Base-by-base conservation (phyloP, 2,888 invertebrate species). In the Lysandra coridon region DNA sequence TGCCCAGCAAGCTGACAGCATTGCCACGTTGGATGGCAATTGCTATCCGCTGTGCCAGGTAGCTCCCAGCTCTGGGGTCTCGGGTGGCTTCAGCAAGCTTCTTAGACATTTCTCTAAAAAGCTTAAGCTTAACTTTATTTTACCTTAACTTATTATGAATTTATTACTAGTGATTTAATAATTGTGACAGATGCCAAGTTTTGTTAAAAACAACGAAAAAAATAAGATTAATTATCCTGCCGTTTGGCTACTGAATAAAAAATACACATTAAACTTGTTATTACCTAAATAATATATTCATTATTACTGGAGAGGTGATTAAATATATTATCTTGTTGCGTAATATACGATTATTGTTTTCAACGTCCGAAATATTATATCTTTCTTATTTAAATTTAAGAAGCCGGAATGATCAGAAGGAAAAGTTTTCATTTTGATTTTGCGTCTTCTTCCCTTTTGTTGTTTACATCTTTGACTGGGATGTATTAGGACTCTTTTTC, bases 221-320 rank as follows among this genome's bases (percentile, higher is more conserved):
- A 64, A 64, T 30, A 12, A 64, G 12, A 64, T 64, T 64, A 64
- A 64, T 64, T 64, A 14, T 30, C 64, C 1, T 64, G 30, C 30
- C 30, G 12, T 64, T 30, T 64, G 64, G 64, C 64, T 64, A 64
- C 64, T 64, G 64, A 64, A 33, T 64, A 30, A 64, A 64, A 64
- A 30, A 64, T 12, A 64, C 64, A 30, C 64, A 64, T 30, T 12
- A 30, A 64, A 64, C 30, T 30, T 30, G 64, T 64, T 30, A 64
- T 64, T 64, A 12, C 12, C 12, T 12, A 3, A 64, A 4, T 30
- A 64, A 64, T 1, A 64, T 33, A 30, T 64, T 30, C 64, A 14
- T 64, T 64, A 82, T 89, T 95, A 69, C 87, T 97, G 62, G 92
- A 93, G 85, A 74, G 79, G 57, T 64, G 23, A 75, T 79, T 69